A percentile compares a stretch with the other conserved stretches of the same genome.
phyloP scores from a whole-genome alignment of 1,140 invertebrate genomes.

The Apocrypta bakeri region DNA sequence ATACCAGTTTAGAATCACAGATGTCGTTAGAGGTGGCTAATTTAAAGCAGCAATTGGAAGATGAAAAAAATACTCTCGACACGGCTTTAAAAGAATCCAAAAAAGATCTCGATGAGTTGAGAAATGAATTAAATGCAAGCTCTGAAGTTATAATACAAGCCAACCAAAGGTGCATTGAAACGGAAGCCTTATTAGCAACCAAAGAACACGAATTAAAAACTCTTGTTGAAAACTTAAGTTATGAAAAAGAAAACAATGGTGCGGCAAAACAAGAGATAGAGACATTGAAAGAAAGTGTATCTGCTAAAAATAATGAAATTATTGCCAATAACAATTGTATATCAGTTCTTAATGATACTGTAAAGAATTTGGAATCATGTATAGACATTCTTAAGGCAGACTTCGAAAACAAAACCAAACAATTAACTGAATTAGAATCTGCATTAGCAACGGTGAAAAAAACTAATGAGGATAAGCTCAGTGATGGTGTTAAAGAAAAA shows the following conservation, averaged over 20 bases:
- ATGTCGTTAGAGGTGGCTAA: slow-evolving; percentile 48
- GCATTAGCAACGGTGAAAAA: slow-evolving; percentile 22
- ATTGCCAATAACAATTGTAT: slow-evolving; percentile 55
- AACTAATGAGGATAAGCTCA: slow-evolving; percentile 6
- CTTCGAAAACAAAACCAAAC: slow-evolving; percentile 47
- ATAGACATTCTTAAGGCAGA: slow-evolving; percentile 49
- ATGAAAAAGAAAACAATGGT: slow-evolving; percentile 50
- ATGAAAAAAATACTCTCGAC: slow-evolving; percentile 52
- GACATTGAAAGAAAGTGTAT: slow-evolving; percentile 56
- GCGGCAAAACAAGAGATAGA: slow-evolving; percentile 43
- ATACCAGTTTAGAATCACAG: slow-evolving; percentile 48
- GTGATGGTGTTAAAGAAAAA: slow-evolving; percentile 23
- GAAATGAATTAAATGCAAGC: slow-evolving; percentile 52
- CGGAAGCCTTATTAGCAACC: slow-evolving; percentile 15
- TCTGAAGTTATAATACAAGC: slow-evolving; percentile 48
- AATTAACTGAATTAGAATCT: slow-evolving; percentile 29
- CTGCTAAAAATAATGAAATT: slow-evolving; percentile 56
- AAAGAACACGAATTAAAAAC: slow-evolving; percentile 48
- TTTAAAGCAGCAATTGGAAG: slow-evolving; percentile 49
- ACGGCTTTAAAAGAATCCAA: slow-evolving; percentile 54
- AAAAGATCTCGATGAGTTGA: slow-evolving; percentile 56
- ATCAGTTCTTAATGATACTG: slow-evolving; percentile 57
- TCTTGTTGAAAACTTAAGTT: slow-evolving; percentile 45
- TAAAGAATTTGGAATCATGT: slow-evolving; percentile 55
- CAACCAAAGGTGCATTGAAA: slow-evolving; percentile 51